phyloP scores from a whole-genome alignment of 2,888 invertebrate species.

The Cephus runcator region DNA sequence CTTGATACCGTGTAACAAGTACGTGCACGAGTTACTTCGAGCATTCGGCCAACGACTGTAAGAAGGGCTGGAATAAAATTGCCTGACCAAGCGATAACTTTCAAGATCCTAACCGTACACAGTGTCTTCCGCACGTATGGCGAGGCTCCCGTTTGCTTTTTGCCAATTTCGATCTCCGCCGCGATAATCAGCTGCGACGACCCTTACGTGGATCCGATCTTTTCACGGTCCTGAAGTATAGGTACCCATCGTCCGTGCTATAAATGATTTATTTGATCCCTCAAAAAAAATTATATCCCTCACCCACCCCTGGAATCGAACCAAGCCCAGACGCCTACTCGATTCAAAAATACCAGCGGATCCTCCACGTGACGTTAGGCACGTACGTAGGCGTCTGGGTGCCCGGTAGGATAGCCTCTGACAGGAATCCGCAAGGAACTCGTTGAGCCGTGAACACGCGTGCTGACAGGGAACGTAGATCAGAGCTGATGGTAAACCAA shows the following conservation, averaged over 20 bases:
- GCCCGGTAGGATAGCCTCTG: background rate
- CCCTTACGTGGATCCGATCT: background rate
- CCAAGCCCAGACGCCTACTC: background rate
- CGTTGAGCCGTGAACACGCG: conserved; percentile 40
- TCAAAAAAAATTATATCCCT: background rate
- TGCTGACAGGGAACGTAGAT: conserved; percentile 48
- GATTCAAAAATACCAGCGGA: background rate
- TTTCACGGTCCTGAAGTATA: background rate
- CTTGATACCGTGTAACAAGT: background rate
- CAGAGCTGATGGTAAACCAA: conserved; percentile 40
- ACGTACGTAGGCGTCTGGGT: background rate
- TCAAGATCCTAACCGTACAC: background rate
- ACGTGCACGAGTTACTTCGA: background rate
- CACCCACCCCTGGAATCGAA: background rate
- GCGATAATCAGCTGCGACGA: background rate
- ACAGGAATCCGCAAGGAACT: conserved; percentile 18
- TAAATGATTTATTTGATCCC: background rate
- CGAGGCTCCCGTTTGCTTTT: background rate
- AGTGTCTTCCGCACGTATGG: background rate
- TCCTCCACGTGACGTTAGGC: background rate
- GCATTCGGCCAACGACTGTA: background rate
- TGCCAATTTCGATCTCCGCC: background rate
- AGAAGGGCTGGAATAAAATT: background rate
- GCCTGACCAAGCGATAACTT: background rate
- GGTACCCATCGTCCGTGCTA: background rate